phyloP scores from a whole-genome alignment of 92 coral and sea anemone species.

The Porites cylindrica region DNA sequence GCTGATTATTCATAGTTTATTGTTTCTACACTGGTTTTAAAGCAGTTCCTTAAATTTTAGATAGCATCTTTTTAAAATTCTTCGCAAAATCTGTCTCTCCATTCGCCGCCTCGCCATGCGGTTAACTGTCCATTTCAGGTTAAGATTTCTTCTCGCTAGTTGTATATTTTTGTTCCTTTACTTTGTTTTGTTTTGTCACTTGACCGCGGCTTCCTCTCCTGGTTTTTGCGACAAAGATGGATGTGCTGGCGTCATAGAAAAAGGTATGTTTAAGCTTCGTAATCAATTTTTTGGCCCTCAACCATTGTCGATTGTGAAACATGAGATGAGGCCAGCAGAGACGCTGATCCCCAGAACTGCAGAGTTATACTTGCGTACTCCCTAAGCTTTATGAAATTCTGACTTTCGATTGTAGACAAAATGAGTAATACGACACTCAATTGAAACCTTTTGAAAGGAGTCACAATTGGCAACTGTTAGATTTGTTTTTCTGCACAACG shows the following conservation, averaged over 20 bases:
- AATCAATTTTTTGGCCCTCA: too few relatives aligned
- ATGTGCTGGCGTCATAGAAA: slow-evolving; percentile 13
- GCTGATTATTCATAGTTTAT: slow-evolving; percentile 34
- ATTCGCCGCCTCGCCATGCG: slow-evolving; percentile 15
- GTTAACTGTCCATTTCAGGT: slow-evolving; percentile 17
- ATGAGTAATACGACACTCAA: too few relatives aligned
- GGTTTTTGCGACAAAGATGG: slow-evolving; percentile 59
- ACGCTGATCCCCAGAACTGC: too few relatives aligned
- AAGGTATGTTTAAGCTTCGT: slow-evolving; percentile 16
- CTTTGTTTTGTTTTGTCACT: slow-evolving; percentile 15
- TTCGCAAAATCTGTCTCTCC: background rate
- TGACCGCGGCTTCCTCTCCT: slow-evolving; percentile 8
- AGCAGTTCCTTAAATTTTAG: background rate
- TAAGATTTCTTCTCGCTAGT: slow-evolving; percentile 15
- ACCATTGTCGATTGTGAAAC: too few relatives aligned
- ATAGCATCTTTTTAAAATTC: background rate
- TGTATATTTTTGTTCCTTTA: background rate
- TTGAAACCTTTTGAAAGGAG: too few relatives aligned
- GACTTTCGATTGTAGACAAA: too few relatives aligned
- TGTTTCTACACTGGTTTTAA: slow-evolving; percentile 4
- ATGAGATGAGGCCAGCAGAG: too few relatives aligned
- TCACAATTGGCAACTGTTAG: too few relatives aligned
- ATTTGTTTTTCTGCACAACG: too few relatives aligned
- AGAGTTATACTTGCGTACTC: too few relatives aligned
- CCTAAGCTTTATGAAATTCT: too few relatives aligned